phyloP scores from a whole-genome alignment of 2,113 vertebrate species.

The Donacobius atricapilla region DNA sequence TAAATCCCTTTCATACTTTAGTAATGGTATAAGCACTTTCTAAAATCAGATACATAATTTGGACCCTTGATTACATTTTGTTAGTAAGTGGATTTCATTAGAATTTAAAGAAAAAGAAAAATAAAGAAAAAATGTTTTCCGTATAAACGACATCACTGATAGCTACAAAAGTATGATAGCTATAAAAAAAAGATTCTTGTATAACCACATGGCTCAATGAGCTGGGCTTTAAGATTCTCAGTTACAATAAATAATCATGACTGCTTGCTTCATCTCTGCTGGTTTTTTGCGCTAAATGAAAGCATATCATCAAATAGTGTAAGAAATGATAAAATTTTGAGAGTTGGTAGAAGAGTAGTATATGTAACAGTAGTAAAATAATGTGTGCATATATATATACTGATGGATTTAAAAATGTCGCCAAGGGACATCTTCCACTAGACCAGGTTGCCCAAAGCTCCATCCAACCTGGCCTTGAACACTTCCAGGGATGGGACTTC shows the following conservation, averaged over 20 bases:
- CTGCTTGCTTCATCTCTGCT: background rate
- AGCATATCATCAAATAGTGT: background rate
- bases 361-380: background rate
- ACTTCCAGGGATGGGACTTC: accelerated
- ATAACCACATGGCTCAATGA: background rate
- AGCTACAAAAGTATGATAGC: background rate
- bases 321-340: background rate
- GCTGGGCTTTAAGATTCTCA: background rate
- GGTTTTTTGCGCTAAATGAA: background rate
- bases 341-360: background rate
- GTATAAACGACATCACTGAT: background rate
- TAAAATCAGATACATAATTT: background rate
- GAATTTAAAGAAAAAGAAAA: background rate
- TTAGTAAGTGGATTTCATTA: background rate
- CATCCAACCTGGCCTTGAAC: background rate
- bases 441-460: background rate
- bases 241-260: background rate
- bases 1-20: background rate
- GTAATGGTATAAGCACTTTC: background rate
- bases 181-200: background rate
- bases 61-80: background rate
- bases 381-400: background rate
- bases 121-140: background rate
- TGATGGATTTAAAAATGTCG: background rate
- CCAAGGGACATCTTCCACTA: background rate